Evolutionary conservation across 2,797 vertebrate species (phyloP).

Genomic region (Danio aesculapii): DNA sequence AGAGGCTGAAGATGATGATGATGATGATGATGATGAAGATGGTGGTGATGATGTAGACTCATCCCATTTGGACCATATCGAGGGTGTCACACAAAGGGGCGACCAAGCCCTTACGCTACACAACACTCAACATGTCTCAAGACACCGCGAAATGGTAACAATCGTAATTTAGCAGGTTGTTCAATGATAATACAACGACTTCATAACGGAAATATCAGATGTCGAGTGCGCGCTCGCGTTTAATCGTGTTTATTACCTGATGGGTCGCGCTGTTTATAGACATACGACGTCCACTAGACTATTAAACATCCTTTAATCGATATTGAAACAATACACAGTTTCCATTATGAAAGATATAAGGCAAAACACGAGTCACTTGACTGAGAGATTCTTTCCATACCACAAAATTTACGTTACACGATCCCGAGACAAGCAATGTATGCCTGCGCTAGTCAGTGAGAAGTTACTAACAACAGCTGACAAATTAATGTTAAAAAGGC

Average conservation of each 20-base stretch:
- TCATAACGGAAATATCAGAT: slow-evolving; percentile 10
- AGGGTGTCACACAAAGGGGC: slow-evolving; percentile 75
- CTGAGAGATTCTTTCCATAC: slow-evolving; percentile 6
- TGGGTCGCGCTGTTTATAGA: slow-evolving; percentile 9
- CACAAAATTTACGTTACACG: slow-evolving; percentile 23
- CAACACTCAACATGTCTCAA: slow-evolving; percentile 28
- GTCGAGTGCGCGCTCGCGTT: neutral
- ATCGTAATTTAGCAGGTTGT: neutral
- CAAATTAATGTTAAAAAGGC: neutral
- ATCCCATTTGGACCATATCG: slow-evolving; percentile 64
- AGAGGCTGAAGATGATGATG: slow-evolving; percentile 9
- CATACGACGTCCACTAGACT: neutral
- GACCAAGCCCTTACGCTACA: slow-evolving; percentile 55
- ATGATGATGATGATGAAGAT: slow-evolving; percentile 15
- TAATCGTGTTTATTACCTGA: neutral
- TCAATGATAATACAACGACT: neutral
- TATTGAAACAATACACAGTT: neutral
- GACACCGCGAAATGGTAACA: neutral
- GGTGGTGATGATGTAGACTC: slow-evolving; percentile 54
- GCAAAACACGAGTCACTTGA: neutral
- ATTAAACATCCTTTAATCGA: neutral
- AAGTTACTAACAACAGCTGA: neutral
- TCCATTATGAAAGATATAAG: neutral
- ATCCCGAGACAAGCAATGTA: neutral
- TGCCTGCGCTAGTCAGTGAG: neutral